These are phyloP conservation scores for Sebastes matsubarae DNA, from an alignment of 2,797 vertebrate genomes.

Conservation along the genomic window DNA sequence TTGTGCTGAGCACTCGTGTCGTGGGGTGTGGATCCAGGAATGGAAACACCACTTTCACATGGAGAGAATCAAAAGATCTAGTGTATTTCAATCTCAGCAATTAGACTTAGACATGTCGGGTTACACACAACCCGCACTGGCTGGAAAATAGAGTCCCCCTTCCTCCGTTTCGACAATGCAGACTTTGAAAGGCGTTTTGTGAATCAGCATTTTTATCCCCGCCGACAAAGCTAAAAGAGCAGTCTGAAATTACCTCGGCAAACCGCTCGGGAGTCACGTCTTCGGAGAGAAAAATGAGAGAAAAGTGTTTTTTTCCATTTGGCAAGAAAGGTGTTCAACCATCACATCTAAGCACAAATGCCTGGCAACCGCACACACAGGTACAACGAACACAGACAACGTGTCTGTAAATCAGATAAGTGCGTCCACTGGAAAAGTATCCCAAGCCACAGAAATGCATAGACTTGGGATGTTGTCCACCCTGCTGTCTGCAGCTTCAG, in stretches of 20 bases:
- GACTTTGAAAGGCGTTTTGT: constrained; percentile 58
- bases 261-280: constrained; percentile 34
- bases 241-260: constrained; percentile 34
- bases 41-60: constrained; percentile 59
- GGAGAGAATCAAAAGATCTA: constrained; percentile 63
- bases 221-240: constrained; percentile 34
- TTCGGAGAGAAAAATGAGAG: constrained; percentile 25
- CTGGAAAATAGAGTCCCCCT: constrained; percentile 59
- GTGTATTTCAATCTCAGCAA: constrained; percentile 58
- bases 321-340: constrained; percentile 31
- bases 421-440: background rate
- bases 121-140: constrained; percentile 41
- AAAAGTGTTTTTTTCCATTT: constrained; percentile 65
- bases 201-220: constrained; percentile 54
- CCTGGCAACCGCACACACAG: constrained; percentile 11
- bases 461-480: constrained; percentile 22
- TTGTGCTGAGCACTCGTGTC: constrained; percentile 50
- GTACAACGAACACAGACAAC: constrained; percentile 15
- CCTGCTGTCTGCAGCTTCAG: constrained; percentile 37
- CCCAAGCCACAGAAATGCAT: background rate
- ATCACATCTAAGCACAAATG: constrained; percentile 6
- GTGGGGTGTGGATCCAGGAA: constrained; percentile 35
- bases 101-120: constrained; percentile 52
- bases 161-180: constrained; percentile 47
- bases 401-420: background rate